Evolutionary conservation across 2,888 invertebrate genomes (phyloP), one percentile per base, ranked within the genome.

Genomic region (Tanypteryx hageni): DNA sequence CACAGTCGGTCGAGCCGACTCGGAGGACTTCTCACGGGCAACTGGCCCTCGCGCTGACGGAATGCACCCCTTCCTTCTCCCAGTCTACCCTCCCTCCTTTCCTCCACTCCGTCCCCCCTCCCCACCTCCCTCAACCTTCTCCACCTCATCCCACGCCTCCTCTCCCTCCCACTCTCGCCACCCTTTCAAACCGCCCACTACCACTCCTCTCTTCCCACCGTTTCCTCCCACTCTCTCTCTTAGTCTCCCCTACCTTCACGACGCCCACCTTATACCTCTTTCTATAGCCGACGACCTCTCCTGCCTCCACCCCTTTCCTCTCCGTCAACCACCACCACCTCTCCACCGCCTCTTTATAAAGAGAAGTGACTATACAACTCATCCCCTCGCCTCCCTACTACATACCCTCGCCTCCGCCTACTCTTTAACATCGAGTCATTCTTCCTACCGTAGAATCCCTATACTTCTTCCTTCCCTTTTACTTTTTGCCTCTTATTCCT

Each of bases 341-440:
- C 85, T n/a, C 84, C 84, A 57, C 84, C 84, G 85, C 85, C 85
- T 85, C 85, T 85, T 85, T 58, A 85, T 85, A 85, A 58, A 85
- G 85, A 85, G 85, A 58, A n/a, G 57, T 76, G 57, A 57, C 22
- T 22, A 58, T 18, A 85, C 5, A 83, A 57, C 56, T 18, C 83
- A 82, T 31, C 83, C 18, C 44, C 44, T 57, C 84, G 22, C 57
- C 44, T 44, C 44, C 44, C 44, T 44, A 44, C 44, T 5, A 44
- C 44, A 44, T 44, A 44, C 85, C 85, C 85, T 58, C 85, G n/a
- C 57, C 22, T 76, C 68, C 22, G 68, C 68, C 68, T 68, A 68
- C 68, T 61, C 61, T 18, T 44, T 68, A 76, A 76, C 76, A 76
- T 76, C 27, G 22, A 76, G 27, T 76, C 76, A 76, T 76, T 76